Percentiles rank a stretch among this genome's conserved stretches.
phyloP scores from a whole-genome alignment of 2,888 invertebrate species.

The Pristionchus fissidentatus region DNA sequence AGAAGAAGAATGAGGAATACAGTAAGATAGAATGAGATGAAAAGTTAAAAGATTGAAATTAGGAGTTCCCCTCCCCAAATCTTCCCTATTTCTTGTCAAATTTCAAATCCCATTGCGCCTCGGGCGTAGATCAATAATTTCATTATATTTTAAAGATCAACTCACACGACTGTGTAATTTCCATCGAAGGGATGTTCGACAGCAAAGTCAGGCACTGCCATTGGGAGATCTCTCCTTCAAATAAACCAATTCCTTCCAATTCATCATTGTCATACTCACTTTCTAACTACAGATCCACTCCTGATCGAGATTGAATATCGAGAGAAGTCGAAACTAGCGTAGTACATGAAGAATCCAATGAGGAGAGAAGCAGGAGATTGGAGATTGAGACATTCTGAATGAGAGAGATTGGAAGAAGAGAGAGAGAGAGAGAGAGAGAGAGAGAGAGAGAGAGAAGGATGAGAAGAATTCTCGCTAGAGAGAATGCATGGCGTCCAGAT shows the following conservation, averaged over 20 bases:
- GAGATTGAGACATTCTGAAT: background rate
- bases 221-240: conserved; percentile 23
- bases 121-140: too few species aligned
- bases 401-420: background rate
- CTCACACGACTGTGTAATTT: conserved; percentile 14
- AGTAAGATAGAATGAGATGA: too few species aligned
- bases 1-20: background rate
- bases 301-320: conserved; percentile 41
- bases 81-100: too few species aligned
- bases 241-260: background rate
- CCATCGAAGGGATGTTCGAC: conserved; percentile 43
- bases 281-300: background rate
- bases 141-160: background rate
- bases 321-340: conserved; percentile 29
- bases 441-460: background rate
- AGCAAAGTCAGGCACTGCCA: conserved; percentile 20
- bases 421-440: too few species aligned
- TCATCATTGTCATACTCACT: conserved; percentile 7
- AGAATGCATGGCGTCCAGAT: background rate
- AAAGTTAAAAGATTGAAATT: too few species aligned
- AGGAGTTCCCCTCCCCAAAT: too few species aligned
- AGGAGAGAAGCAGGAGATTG: conserved; percentile 20
- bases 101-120: too few species aligned
- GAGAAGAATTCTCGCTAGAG: too few species aligned
- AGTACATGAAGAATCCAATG: conserved; percentile 45